These are phyloP conservation scores for Cynopterus brachyotis DNA, from an alignment of 2,113 vertebrate genomes.

Conservation along the genomic window DNA sequence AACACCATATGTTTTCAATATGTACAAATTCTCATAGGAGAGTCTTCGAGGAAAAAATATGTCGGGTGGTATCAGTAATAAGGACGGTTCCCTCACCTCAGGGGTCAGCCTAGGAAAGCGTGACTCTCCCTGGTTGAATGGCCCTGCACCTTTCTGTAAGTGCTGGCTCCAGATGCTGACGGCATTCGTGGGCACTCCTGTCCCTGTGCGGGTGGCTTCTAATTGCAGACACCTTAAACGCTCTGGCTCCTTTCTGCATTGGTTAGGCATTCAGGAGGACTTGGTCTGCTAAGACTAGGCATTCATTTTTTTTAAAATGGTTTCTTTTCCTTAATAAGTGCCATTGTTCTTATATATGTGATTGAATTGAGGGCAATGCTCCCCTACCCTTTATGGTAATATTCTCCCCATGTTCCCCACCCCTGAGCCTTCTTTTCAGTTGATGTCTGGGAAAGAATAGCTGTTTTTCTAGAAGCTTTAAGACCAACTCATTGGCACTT, in stretches of 20 bases:
- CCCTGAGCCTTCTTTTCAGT: neutral
- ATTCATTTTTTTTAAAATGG: neutral
- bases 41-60: neutral
- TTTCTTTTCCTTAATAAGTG: neutral
- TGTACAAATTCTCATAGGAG: neutral
- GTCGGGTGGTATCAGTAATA: neutral
- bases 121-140: neutral
- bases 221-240: too few species aligned
- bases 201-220: neutral
- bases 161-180: fast-evolving
- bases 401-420: too few species aligned
- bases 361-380: neutral
- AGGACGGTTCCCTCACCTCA: neutral
- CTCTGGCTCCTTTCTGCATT: neutral
- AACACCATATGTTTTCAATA: neutral
- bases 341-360: neutral
- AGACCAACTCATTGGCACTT: neutral
- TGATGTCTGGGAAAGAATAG: neutral
- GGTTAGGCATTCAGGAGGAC: neutral
- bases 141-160: neutral
- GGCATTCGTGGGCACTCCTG: fast-evolving
- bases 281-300: neutral
- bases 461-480: neutral
- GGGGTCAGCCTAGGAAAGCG: neutral
- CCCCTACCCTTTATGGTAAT: neutral